Base-by-base conservation (phyloP, 2,888 invertebrate species). In the Frankliniella fusca region DNA sequence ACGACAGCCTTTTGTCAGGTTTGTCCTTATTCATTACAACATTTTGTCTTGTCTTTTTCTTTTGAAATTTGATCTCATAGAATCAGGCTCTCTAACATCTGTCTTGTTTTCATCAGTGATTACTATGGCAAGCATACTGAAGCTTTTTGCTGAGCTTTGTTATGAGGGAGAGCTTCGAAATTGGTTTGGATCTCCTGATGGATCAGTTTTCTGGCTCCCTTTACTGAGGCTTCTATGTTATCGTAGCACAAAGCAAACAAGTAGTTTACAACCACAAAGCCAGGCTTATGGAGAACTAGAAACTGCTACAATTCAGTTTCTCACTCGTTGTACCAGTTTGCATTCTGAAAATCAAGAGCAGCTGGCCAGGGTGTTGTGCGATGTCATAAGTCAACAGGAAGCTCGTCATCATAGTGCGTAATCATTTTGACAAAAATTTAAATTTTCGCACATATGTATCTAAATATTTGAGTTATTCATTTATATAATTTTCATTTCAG, bases 141-240 rank as follows among this genome's bases (percentile, higher is more conserved):
- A 94, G 86, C 96, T 97, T 89, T 93, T 96, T 86, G 92, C 94
- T 0, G 93, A 94, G 84, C 91, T 96, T 83, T 94, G 95, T 87
- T 92, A 93, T 38, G 96, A 95, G 86, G 93, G 93, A 28, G 90
- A 92, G 84, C 93, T 97, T 90, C 93, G 95, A 85, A 95, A 95
- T 88, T 97, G 97, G 97, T 90, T 97, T 80, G 97, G 97, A 20
- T 92, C 92, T 0, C 88, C 90, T 81, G 93, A 94, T 85, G 96
- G 96, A 11, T 92, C 93, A 3, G 90, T 91, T n/a, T 97, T 97
- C 89, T 97, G 97, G 97, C 91, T 93, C 80, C 94, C 95, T 7
- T 89, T 97, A 84, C 90, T 97, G 15, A 91, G 92, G 83, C 90
- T 95, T 87, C 90, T 95, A 49, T 94, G 94, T 87, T 91, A 92